Base-by-base conservation (phyloP, 2,888 invertebrate genomes). In the Stenodera caucasica region DNA sequence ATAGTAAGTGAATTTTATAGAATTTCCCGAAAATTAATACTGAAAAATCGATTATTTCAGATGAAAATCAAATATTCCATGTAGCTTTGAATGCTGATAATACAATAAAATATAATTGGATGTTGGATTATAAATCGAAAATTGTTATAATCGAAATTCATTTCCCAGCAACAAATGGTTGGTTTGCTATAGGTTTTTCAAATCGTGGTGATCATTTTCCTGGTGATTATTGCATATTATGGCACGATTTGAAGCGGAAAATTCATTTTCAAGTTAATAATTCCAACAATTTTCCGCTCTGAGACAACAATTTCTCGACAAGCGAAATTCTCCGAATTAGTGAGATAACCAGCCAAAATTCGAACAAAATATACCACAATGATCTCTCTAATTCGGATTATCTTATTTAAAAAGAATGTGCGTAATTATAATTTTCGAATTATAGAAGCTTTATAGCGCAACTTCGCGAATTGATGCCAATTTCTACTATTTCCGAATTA, bases 161-260 rank as follows among this genome's bases (percentile, higher is more conserved):
- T 54, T 72, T 86, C 49, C 81, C 85, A 0, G 55, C 66, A n/a
- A 78, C 81, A 49, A 82, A 83, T 11, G 75, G 77, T 0, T 95
- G 94, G 94, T 88, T 95, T 72, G 93, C 90, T 0, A 74, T 95
- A 53, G 95, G 95, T 33, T 95, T 94, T 81, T 95, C 95, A 1
- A 88, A 92, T 73, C 86, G 90, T 60, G 95, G 95, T 0, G 84
- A 87, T 50, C 73, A 85, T 2, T 84, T 84, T 62, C 86, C 88
- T 45, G 91, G 93, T 0, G 95, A 96, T 81, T 87, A 92, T 63
- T 95, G 94, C 72, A 81, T 94, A 50, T 82, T 92, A 58, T 92
- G 92, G 90, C 85, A 86, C 53, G 88, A 91, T 74, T 88, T 88
- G 82, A 85, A 84, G 70, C 85, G 85, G 23, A 81, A 80, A 61